Percentiles rank a stretch among this genome's conserved stretches.
These are phyloP conservation scores for Drosophila lowei DNA, from an alignment of 1,140 invertebrate genomes.

Conservation along the genomic window DNA sequence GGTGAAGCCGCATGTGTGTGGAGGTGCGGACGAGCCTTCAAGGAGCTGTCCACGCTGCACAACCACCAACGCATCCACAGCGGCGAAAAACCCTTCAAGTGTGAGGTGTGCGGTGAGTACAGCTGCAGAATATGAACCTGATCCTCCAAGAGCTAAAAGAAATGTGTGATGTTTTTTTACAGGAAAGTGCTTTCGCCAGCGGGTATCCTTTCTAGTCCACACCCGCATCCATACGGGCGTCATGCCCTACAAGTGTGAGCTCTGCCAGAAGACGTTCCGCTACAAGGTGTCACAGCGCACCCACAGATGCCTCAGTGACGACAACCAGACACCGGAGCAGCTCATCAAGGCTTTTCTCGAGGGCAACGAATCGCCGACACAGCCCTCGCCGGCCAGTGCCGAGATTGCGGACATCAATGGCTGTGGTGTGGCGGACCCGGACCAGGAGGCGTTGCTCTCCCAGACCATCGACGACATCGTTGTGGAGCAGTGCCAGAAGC, in stretches of 20 bases:
- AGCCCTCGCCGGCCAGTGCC: constrained; percentile 45
- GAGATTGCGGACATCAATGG: constrained; percentile 54
- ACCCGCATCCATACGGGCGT: constrained; percentile 89
- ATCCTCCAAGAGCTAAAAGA: neutral
- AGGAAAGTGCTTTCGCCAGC: constrained; percentile 94
- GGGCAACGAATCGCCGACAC: constrained; percentile 21
- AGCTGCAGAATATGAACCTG: no score
- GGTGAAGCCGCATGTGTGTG: constrained; percentile 92
- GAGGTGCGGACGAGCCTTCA: constrained; percentile 91
- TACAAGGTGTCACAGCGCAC: constrained; percentile 94
- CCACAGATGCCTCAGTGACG: constrained; percentile 87
- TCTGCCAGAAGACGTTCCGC: constrained; percentile 91
- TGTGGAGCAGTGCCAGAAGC: constrained; percentile 81
- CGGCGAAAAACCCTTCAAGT: constrained; percentile 95
- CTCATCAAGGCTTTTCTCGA: constrained; percentile 74
- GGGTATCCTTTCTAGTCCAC: constrained; percentile 93
- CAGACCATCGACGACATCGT: constrained; percentile 83
- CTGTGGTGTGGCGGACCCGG: constrained; percentile 24
- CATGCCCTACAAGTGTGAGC: constrained; percentile 89
- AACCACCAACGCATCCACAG: constrained; percentile 94
- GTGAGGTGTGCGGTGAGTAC: constrained; percentile 92
- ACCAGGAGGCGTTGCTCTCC: constrained; percentile 68
- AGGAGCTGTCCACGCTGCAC: constrained; percentile 94
- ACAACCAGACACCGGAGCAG: constrained; percentile 64
- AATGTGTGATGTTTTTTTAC: constrained; percentile 67